Percentiles rank a stretch among this genome's conserved stretches.
These are phyloP conservation scores for Nemopilema nomurai DNA, from an alignment of 30 jellyfish, hydroid and myxozoan species.

Conservation along the genomic window DNA sequence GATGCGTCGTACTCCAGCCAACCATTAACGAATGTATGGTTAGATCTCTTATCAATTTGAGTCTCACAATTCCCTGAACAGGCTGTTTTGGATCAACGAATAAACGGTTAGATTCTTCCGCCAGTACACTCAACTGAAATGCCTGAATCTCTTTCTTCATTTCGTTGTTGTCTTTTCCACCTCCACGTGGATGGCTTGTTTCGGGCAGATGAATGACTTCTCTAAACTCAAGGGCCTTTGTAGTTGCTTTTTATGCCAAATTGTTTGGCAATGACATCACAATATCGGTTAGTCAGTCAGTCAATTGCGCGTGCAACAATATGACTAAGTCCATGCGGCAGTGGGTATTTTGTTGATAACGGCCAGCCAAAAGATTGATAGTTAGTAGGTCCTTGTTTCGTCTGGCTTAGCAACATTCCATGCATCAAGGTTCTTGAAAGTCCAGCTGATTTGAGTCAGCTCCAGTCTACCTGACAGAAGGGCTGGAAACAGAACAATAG, in stretches of 20 bases:
- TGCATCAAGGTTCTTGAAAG: neutral
- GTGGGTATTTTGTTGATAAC: neutral
- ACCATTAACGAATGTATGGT: constrained; percentile 41
- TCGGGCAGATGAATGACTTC: neutral
- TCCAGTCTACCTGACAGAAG: neutral
- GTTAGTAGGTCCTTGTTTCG: neutral
- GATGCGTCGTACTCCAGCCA: constrained; percentile 45
- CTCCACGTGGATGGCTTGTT: neutral
- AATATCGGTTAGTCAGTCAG: too few species aligned
- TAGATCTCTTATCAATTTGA: constrained; percentile 14
- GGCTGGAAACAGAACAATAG: neutral
- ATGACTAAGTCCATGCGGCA: too few species aligned
- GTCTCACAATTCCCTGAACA: constrained; percentile 7
- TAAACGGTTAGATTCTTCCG: neutral
- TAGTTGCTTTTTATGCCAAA: neutral
- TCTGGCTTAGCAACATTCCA: neutral
- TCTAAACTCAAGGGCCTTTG: neutral
- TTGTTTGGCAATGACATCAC: neutral
- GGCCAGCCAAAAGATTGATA: neutral
- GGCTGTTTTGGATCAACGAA: constrained; percentile 12
- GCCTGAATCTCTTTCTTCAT: neutral
- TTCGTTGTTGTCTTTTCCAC: neutral
- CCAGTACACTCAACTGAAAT: neutral
- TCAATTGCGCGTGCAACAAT: too few species aligned
- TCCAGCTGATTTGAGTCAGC: neutral